Conservation (phyloP, 2,888 invertebrate species). For the Alcis repandata region DNA sequence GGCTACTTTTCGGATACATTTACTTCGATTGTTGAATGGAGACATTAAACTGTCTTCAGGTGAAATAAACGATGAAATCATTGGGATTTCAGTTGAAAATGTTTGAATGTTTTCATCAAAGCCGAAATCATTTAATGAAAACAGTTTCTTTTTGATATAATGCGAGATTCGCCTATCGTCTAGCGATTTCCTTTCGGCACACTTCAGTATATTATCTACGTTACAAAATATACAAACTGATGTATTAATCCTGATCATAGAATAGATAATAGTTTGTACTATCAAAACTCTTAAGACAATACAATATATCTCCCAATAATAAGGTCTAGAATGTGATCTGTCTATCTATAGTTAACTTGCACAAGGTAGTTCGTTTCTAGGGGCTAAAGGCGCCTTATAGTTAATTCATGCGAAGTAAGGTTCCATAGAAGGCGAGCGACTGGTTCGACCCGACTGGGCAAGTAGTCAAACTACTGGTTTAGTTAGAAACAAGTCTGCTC, state of each 20-base stretch:
- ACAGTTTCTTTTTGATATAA: too few relatives aligned
- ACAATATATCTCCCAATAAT: neutral
- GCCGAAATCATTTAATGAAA: too few relatives aligned
- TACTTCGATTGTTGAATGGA: slow-evolving; percentile 26
- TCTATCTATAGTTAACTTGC: neutral
- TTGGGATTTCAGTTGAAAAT: neutral
- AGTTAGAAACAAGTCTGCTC: slow-evolving; percentile 3
- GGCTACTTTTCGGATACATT: slow-evolving; percentile 17
- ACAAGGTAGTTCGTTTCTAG: neutral
- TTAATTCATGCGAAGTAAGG: slow-evolving; percentile 9
- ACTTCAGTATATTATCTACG: too few relatives aligned
- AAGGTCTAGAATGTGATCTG: neutral
- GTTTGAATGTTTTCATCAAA: slow-evolving; percentile 8
- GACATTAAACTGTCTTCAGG: slow-evolving; percentile 15
- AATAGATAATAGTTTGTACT: too few relatives aligned
- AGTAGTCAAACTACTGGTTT: slow-evolving; percentile 4
- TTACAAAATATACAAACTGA: too few relatives aligned
- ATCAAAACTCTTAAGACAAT: too few relatives aligned
- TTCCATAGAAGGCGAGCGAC: slow-evolving; percentile 10
- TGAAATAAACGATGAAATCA: slow-evolving; percentile 1
- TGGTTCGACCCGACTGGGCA: neutral
- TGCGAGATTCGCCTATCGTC: too few relatives aligned
- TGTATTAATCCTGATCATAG: too few relatives aligned
- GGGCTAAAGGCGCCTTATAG: neutral
- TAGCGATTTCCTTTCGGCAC: too few relatives aligned